phyloP scores from a whole-genome alignment of 2,797 vertebrate species.

The Anguilla obscura region DNA sequence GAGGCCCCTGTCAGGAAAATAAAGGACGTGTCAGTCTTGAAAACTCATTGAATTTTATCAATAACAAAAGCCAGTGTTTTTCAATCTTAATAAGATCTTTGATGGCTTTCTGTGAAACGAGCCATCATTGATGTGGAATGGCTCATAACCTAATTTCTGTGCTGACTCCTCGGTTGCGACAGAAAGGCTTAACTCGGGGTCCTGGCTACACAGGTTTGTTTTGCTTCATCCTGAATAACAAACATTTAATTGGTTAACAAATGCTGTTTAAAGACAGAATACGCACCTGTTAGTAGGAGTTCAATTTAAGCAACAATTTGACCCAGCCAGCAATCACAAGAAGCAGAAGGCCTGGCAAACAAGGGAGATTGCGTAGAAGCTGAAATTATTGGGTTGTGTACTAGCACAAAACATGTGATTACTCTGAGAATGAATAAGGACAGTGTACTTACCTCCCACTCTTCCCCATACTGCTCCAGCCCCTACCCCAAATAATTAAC shows the following conservation, averaged over 20 bases:
- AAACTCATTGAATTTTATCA: constrained; percentile 6
- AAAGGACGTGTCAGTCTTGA: neutral
- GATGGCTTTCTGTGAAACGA: neutral
- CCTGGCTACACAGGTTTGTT: neutral
- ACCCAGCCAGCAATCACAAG: neutral
- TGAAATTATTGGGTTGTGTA: neutral
- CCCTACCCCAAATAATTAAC: neutral
- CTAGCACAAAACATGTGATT: neutral
- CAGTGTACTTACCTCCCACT: neutral
- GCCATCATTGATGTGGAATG: constrained; percentile 2
- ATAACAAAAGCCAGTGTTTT: constrained; percentile 2
- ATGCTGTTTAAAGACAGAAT: neutral
- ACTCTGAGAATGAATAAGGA: neutral
- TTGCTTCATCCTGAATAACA: neutral
- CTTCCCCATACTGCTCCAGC: neutral
- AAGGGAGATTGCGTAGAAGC: neutral
- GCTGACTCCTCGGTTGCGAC: no score
- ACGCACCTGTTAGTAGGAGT: neutral
- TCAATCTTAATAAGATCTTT: constrained; percentile 30
- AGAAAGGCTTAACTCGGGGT: neutral
- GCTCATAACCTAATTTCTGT: constrained; percentile 6
- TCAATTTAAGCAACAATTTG: neutral
- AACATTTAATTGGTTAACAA: neutral
- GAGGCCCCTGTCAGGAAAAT: constrained; percentile 10
- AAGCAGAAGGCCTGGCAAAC: neutral